These are phyloP conservation scores for Pachymerium ferrugineum DNA, from an alignment of 2,888 invertebrate species.

Conservation along the genomic window DNA sequence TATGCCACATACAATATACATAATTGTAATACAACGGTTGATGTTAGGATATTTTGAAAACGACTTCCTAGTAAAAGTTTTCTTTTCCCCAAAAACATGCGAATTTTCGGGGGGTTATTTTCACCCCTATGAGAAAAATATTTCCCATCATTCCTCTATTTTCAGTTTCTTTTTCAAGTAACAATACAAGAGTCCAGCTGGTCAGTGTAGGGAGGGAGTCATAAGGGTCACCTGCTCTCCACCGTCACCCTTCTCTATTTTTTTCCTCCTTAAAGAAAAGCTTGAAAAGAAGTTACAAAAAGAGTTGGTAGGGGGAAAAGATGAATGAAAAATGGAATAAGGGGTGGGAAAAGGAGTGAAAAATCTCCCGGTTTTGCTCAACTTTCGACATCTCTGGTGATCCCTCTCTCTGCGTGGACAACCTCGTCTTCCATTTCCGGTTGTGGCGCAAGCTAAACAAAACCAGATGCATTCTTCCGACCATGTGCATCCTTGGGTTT, in stretches of 20 bases:
- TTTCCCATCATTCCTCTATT: no score
- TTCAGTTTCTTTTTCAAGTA: no score
- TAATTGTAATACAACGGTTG: no score
- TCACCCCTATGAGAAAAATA: no score
- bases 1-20: no score
- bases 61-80: no score
- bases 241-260: not conserved
- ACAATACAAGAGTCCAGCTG: not conserved
- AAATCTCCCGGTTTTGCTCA: not conserved
- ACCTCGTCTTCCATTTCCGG: not conserved
- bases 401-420: no score
- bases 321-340: not conserved
- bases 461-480: not conserved
- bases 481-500: not conserved
- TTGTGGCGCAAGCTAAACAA: not conserved
- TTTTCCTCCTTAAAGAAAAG: not conserved
- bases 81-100: no score
- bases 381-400: not conserved
- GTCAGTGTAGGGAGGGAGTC: not conserved
- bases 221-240: not conserved
- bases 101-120: no score
- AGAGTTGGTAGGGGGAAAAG: not conserved
- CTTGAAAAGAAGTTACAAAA: not conserved
- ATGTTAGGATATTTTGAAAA: no score
- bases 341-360: not conserved